Conservation (phyloP, 1,140 invertebrate genomes). For the Thaumatotibia leucotreta region DNA sequence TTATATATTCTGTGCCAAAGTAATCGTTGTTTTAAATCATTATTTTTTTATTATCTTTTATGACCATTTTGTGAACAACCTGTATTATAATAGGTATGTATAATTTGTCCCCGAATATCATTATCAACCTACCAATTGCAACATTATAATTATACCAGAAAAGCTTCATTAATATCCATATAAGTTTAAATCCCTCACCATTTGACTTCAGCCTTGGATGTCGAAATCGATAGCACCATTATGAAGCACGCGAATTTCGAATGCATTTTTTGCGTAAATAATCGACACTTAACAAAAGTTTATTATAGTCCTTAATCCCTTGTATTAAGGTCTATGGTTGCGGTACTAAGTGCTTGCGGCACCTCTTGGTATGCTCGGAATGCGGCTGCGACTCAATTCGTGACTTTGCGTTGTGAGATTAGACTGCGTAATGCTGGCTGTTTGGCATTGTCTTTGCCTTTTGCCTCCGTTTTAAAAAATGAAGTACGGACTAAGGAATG, state of each 20-base stretch:
- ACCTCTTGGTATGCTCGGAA: conserved; percentile 24
- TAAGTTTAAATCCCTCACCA: background rate
- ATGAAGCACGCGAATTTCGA: background rate
- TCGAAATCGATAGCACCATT: background rate
- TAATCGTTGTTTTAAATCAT: too few relatives aligned
- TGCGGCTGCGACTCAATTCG: conserved; percentile 37
- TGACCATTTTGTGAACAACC: too few relatives aligned
- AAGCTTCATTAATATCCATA: too few relatives aligned
- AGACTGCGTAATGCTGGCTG: conserved; percentile 24
- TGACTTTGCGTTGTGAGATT: conserved; percentile 29
- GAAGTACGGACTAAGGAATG: background rate
- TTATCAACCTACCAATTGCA: too few relatives aligned
- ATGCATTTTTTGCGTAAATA: conserved; percentile 1
- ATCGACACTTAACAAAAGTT: background rate
- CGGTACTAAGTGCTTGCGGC: background rate
- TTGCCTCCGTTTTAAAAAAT: background rate
- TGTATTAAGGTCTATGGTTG: background rate
- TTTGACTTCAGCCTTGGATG: background rate
- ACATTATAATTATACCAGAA: too few relatives aligned
- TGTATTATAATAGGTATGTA: too few relatives aligned
- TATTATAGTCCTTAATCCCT: background rate
- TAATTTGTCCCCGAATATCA: too few relatives aligned
- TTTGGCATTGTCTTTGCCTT: background rate
- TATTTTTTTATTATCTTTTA: too few relatives aligned
- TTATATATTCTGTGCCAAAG: too few relatives aligned